phyloP scores from a whole-genome alignment of 2,113 vertebrate species.

The Phainopepla nitens region DNA sequence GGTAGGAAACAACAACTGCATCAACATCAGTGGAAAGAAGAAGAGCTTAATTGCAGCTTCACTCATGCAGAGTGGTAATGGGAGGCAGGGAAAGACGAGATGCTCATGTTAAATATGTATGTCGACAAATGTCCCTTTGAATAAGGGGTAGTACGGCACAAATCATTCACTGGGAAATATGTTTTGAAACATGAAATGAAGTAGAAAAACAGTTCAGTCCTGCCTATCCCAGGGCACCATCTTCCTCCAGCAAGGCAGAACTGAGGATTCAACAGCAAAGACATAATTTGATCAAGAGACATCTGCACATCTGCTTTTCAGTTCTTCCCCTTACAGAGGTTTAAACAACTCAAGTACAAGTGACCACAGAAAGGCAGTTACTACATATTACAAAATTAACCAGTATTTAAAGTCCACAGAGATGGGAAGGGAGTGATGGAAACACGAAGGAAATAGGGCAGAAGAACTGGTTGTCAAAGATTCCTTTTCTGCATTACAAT shows the following conservation, averaged over 20 bases:
- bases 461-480: not conserved
- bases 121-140: constrained; percentile 6
- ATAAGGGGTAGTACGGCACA: not conserved
- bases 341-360: not conserved
- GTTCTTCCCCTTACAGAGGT: not conserved
- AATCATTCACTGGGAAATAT: not conserved
- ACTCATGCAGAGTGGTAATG: not conserved
- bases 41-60: not conserved
- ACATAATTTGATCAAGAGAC: not conserved
- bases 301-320: not conserved
- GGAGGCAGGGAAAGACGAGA: not conserved
- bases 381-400: not conserved
- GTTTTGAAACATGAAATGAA: constrained; percentile 52
- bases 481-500: not conserved
- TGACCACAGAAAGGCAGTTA: not conserved
- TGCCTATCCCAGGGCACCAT: not conserved
- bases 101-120: constrained; percentile 15
- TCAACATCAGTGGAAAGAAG: not conserved
- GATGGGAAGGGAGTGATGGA: not conserved
- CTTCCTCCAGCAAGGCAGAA: not conserved
- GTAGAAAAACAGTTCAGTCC: constrained; percentile 49
- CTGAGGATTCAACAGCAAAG: not conserved
- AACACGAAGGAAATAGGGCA: not conserved
- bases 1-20: not conserved
- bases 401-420: not conserved